phyloP scores from a whole-genome alignment of 2,113 vertebrate genomes.

The Misgurnus mizolepis region DNA sequence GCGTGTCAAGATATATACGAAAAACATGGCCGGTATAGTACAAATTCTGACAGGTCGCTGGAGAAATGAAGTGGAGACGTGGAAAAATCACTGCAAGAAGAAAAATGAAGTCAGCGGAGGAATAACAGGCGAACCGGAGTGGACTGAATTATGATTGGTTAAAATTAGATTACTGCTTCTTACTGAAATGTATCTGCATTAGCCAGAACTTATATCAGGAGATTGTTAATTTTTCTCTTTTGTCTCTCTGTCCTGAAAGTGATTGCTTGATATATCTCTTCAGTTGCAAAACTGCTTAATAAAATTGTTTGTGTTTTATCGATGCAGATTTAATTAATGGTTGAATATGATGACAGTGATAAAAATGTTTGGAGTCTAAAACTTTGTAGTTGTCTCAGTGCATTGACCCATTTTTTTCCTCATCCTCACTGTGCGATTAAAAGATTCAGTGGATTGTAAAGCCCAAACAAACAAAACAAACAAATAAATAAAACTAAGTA shows the following conservation, averaged over 20 bases:
- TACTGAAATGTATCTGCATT: slow-evolving; percentile 10
- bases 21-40: neutral
- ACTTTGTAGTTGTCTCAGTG: neutral
- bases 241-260: neutral
- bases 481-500: too few species aligned
- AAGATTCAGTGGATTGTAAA: neutral
- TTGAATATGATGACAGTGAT: slow-evolving; percentile 3
- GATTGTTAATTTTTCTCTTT: neutral
- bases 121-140: slow-evolving; percentile 19
- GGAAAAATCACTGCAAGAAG: neutral
- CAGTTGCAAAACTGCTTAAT: neutral
- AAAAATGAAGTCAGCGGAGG: slow-evolving; percentile 10
- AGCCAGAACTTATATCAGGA: neutral
- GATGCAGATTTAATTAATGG: neutral
- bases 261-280: neutral
- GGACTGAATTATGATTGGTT: slow-evolving; percentile 42
- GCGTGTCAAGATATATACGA: neutral
- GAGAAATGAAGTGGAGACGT: slow-evolving; percentile 4
- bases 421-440: neutral
- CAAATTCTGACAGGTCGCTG: slow-evolving; percentile 10
- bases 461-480: too few species aligned
- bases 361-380: neutral
- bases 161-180: slow-evolving; percentile 48
- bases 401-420: slow-evolving; percentile 15
- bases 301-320: neutral